phyloP scores from a whole-genome alignment of 1,140 invertebrate genomes.

The Platorchestia sp. region DNA sequence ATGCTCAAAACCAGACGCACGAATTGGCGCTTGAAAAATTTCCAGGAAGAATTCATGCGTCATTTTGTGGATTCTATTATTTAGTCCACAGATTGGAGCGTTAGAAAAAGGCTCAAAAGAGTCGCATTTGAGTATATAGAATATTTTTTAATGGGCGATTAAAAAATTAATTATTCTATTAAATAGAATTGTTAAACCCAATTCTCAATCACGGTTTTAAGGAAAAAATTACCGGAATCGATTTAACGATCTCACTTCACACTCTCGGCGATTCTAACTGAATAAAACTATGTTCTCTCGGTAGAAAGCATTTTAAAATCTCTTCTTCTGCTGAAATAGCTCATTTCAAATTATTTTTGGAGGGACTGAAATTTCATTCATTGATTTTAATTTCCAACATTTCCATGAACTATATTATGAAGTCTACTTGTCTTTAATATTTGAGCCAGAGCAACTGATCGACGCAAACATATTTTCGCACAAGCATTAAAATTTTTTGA shows the following conservation, averaged over 20 bases:
- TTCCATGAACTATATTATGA: not conserved
- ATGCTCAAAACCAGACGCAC: too few relatives aligned
- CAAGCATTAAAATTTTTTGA: too few relatives aligned
- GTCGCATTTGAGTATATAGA: not conserved
- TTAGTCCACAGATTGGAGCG: not conserved
- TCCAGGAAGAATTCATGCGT: too few relatives aligned
- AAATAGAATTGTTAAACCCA: not conserved
- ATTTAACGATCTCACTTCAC: not conserved
- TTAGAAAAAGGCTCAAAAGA: not conserved
- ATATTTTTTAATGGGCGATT: not conserved
- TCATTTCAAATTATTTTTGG: not conserved
- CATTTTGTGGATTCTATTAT: not conserved
- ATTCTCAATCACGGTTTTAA: too few relatives aligned
- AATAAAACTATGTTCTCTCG: not conserved
- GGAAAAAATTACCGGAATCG: not conserved
- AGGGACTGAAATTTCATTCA: not conserved
- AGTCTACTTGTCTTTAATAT: not conserved
- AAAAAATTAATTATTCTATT: not conserved
- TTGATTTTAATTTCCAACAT: not conserved
- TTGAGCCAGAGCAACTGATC: not conserved
- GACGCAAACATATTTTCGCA: conserved; percentile 7
- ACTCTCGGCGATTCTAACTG: not conserved
- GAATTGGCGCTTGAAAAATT: too few relatives aligned
- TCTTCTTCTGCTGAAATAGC: not conserved
- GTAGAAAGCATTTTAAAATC: not conserved